phyloP scores from a whole-genome alignment of 2,797 vertebrate genomes.

The Anguilla megastoma region DNA sequence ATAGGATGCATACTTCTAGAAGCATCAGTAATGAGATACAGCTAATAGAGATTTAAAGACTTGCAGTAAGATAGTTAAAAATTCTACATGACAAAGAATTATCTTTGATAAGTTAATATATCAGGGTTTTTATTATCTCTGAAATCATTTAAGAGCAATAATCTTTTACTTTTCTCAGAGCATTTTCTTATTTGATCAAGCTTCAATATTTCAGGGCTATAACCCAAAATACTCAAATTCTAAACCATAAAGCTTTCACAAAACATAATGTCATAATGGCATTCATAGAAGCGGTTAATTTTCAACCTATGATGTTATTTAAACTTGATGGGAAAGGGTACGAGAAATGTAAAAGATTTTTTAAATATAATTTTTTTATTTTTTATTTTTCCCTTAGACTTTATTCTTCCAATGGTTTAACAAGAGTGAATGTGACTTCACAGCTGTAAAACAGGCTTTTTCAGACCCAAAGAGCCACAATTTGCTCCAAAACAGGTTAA shows the following conservation, averaged over 20 bases:
- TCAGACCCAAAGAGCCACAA: neutral
- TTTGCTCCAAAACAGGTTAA: neutral
- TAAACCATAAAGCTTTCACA: constrained; percentile 1
- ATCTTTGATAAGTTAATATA: neutral
- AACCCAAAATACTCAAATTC: neutral
- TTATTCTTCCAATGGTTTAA: neutral
- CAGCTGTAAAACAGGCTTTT: neutral
- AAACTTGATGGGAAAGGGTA: too few species aligned
- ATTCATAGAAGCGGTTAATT: too few species aligned
- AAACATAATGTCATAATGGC: too few species aligned
- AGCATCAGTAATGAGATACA: neutral
- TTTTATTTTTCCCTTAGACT: neutral
- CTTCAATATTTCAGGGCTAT: neutral
- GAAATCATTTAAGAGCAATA: neutral
- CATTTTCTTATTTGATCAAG: neutral
- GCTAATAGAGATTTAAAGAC: neutral
- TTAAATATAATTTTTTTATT: too few species aligned
- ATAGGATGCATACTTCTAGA: neutral
- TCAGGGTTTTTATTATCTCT: neutral
- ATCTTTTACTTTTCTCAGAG: neutral
- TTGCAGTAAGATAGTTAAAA: neutral
- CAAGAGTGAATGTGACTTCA: neutral
- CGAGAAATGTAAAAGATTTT: neutral
- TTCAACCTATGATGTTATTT: too few species aligned
- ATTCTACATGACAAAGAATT: neutral